Evolutionary conservation across 2,797 vertebrate genomes (phyloP), one percentile per base, ranked within the genome.

Genomic region (Gastrophryne carolinensis): DNA sequence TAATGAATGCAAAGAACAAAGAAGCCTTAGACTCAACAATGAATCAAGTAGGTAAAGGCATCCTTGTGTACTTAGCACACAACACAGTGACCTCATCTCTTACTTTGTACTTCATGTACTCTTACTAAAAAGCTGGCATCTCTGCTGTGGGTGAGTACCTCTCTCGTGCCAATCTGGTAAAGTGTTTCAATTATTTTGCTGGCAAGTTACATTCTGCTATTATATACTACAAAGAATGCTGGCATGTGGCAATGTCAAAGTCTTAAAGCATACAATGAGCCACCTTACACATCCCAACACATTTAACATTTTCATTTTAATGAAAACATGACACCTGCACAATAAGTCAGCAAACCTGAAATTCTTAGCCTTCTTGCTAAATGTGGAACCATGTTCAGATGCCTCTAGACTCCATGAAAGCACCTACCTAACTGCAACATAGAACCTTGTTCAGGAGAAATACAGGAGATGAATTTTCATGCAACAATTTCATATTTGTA

Each of bases 31-130:
- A 19, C 65, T 57, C 29, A 23, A 44, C 44, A 2, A 15, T 53
- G 39, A 44, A 56, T 57, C n/a, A 57, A 69, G 37, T 53, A 69
- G 67, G 53, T 56, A 30, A 57, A 70, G 41, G 67, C 37, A 58
- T 56, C 39, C 50, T 68, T 68, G 65, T 68, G 65, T 68, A 39
- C 49, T 54, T 54, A 68, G 50, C 24, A 26, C 24, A 26, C 23
- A 27, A 32, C 12, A 52, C 19, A 39, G 65, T 54, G 65, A 41
- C 65, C 50, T 68, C 65, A 68, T 56, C 24, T 17, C 34, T 68
- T 68, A 56, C 65, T 53, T 49, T 68, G 65, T 68, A 68, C 65
- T 54, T 23, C 1, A 23, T 68, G 65, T 68, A 67, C 65, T 35
- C 34, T 68, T n/a, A 54, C 21, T 54, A 37, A 68, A n/a, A 68